Conservation (phyloP, 2,113 vertebrate species). For the Orthonyx spaldingii region DNA sequence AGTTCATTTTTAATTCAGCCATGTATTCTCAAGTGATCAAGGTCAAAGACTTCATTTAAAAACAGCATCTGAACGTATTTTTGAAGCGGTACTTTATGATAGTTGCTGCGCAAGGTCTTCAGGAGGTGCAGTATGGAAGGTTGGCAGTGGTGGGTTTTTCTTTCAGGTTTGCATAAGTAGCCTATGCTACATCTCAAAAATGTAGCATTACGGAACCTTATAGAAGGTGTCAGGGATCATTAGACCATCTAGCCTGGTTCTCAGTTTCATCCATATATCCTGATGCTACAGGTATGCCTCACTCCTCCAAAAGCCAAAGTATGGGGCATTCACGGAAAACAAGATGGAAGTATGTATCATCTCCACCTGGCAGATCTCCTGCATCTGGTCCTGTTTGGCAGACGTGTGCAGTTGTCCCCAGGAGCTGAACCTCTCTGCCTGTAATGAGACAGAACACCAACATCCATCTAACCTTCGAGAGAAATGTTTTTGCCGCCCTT, state of each 20-base stretch:
- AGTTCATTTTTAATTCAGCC: constrained; percentile 5
- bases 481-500: not conserved
- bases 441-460: not conserved
- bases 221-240: not conserved
- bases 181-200: not conserved
- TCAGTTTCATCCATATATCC: not conserved
- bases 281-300: not conserved
- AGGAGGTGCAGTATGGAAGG: not conserved
- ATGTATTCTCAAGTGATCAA: not conserved
- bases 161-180: not conserved
- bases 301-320: not conserved
- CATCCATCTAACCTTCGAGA: not conserved
- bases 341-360: not conserved
- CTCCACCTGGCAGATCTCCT: not conserved
- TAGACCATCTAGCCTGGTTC: not conserved
- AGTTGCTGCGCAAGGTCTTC: not conserved
- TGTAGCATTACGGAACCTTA: not conserved
- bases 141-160: not conserved
- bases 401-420: not conserved
- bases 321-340: not conserved
- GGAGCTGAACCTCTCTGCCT: not conserved
- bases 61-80: not conserved
- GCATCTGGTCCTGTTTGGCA: not conserved
- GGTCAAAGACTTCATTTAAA: not conserved
- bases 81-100: not conserved